These are phyloP conservation scores for Neogale vison DNA, from an alignment of 2,113 vertebrate species.

Conservation along the genomic window DNA sequence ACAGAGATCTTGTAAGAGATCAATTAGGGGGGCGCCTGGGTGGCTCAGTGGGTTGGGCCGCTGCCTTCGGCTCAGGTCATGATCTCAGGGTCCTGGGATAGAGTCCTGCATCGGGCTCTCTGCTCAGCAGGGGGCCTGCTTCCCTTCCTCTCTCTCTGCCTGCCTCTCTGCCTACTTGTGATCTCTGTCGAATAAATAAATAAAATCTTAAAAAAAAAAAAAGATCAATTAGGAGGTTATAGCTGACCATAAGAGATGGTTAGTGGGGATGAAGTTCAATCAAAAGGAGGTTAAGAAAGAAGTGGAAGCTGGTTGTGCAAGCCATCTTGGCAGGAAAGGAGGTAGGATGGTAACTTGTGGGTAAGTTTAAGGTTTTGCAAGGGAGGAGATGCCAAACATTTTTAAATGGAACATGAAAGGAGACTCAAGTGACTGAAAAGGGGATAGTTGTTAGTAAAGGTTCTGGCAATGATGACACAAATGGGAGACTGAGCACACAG, in stretches of 20 bases:
- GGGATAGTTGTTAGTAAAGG: not conserved
- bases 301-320: not conserved
- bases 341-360: not conserved
- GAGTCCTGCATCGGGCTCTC: too few species aligned
- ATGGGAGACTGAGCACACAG: not conserved
- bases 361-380: not conserved
- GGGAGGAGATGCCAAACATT: not conserved
- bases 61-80: too few species aligned
- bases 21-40: not conserved
- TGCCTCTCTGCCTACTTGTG: too few species aligned
- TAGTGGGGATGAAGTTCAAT: not conserved
- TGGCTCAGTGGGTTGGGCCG: too few species aligned
- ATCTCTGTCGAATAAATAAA: too few species aligned
- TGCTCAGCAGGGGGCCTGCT: too few species aligned
- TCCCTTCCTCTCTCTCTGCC: too few species aligned
- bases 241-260: not conserved
- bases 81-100: too few species aligned
- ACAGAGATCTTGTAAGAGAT: not conserved
- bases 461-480: not conserved
- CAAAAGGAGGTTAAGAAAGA: not conserved
- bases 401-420: not conserved
- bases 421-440: not conserved
- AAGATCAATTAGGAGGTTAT: not conserved
- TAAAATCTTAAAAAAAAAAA: too few species aligned
- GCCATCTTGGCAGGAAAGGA: not conserved